Conservation (phyloP, 2,113 vertebrate species). For the Serinus canaria region DNA sequence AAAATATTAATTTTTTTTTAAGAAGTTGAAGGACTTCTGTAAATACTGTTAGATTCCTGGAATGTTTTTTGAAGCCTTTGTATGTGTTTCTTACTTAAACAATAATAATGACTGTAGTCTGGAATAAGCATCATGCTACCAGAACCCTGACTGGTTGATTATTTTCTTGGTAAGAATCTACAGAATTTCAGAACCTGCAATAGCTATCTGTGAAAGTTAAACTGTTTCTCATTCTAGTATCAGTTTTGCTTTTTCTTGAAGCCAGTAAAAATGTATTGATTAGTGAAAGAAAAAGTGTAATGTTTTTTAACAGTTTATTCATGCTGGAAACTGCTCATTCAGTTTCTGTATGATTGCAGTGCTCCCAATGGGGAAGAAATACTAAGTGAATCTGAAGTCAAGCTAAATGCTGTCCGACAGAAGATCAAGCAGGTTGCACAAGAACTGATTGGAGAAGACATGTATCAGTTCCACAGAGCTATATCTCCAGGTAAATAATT, state of each 20-base stretch:
- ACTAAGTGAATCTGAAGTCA: constrained; percentile 87
- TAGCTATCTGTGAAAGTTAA: background rate
- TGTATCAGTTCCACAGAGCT: constrained; percentile 93
- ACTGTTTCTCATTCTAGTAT: background rate
- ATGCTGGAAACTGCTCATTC: background rate
- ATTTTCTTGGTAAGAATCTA: background rate
- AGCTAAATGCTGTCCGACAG: constrained; percentile 85
- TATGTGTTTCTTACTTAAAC: background rate
- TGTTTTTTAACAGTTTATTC: background rate
- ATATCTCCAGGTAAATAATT: constrained; percentile 84
- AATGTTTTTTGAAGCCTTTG: background rate
- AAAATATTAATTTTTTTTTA: background rate
- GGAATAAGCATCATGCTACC: background rate
- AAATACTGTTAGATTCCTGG: background rate
- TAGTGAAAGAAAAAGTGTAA: background rate
- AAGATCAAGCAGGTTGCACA: constrained; percentile 91
- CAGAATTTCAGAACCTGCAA: background rate
- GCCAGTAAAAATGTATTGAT: background rate
- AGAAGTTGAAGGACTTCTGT: background rate
- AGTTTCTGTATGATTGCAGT: constrained; percentile 69
- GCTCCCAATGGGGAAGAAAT: constrained; percentile 84
- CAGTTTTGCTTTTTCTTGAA: background rate
- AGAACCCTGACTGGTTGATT: background rate
- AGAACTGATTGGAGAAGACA: constrained; percentile 89
- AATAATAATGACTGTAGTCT: background rate